Evolutionary conservation across 2,113 vertebrate species (phyloP).

Genomic region (Speoplatyrhinus poulsoni): DNA sequence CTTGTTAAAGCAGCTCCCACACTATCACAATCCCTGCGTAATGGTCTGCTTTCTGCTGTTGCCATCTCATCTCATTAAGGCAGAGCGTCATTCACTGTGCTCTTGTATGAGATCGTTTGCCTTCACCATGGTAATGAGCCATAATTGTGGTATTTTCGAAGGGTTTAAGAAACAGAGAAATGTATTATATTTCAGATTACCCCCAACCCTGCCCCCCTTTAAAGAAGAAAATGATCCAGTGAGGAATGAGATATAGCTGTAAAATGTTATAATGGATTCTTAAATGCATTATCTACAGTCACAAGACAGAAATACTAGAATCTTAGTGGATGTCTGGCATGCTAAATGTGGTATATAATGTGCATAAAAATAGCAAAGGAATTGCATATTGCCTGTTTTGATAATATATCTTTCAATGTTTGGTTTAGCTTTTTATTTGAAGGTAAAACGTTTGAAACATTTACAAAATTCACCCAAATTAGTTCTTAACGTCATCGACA

Average conservation of each 20-base stretch:
- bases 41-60: slow-evolving; percentile 46
- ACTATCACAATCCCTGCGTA: slow-evolving; percentile 44
- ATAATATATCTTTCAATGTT: not conserved
- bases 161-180: slow-evolving; percentile 48
- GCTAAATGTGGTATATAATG: not conserved
- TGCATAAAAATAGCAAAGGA: not conserved
- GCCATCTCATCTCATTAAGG: slow-evolving; percentile 58
- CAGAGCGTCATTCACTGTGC: slow-evolving; percentile 43
- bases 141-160: slow-evolving; percentile 68
- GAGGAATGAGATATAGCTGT: slow-evolving; percentile 51
- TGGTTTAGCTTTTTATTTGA: too few relatives aligned
- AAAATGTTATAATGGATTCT: slow-evolving; percentile 59
- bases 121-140: slow-evolving; percentile 62
- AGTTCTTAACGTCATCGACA: too few relatives aligned
- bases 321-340: slow-evolving; percentile 5
- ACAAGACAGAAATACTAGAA: slow-evolving; percentile 26
- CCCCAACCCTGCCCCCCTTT: slow-evolving; percentile 54
- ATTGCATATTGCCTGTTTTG: slow-evolving; percentile 4
- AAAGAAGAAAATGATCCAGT: slow-evolving; percentile 33
- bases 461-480: too few relatives aligned
- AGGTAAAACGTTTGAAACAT: too few relatives aligned
- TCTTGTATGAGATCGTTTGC: slow-evolving; percentile 57
- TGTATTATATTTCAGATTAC: slow-evolving; percentile 47
- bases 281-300: slow-evolving; percentile 50
- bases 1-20: slow-evolving; percentile 40